These are phyloP conservation scores for Sturmia bella DNA, from an alignment of 2,888 invertebrate genomes.

Conservation along the genomic window DNA sequence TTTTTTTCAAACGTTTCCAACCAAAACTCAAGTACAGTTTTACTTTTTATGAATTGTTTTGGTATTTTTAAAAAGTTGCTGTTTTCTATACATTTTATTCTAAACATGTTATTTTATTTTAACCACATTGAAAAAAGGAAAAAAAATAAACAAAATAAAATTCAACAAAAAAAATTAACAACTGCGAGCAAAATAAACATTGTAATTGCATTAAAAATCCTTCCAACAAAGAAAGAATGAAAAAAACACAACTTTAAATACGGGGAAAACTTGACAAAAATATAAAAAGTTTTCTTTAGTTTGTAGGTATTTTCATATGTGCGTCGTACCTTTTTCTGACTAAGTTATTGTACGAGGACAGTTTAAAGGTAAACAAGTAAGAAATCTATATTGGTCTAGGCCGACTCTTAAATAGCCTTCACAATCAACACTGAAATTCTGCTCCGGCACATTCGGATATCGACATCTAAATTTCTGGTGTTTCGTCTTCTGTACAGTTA, in stretches of 20 bases:
- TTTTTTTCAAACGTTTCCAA: constrained; percentile 14
- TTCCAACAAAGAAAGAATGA: not conserved
- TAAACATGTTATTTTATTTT: constrained; percentile 45
- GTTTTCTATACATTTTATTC: constrained; percentile 28
- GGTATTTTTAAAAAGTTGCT: constrained; percentile 12
- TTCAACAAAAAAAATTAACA: constrained; percentile 7
- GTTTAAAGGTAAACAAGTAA: too few relatives aligned
- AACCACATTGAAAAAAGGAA: constrained; percentile 26
- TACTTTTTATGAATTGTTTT: constrained; percentile 28
- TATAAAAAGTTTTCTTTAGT: constrained; percentile 19
- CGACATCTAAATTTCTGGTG: too few relatives aligned
- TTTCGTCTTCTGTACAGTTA: too few relatives aligned
- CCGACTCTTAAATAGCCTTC: too few relatives aligned
- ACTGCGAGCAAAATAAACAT: constrained; percentile 52
- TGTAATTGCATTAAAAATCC: constrained; percentile 64
- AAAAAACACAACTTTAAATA: constrained; percentile 1
- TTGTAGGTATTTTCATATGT: constrained; percentile 1
- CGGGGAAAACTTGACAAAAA: constrained; percentile 19
- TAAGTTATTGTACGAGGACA: not conserved
- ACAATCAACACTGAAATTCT: too few relatives aligned
- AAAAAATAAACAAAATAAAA: constrained; percentile 16
- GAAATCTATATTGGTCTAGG: too few relatives aligned
- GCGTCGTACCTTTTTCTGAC: not conserved
- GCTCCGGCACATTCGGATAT: too few relatives aligned
- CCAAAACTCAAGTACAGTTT: constrained; percentile 30